A percentile compares a stretch with the other conserved stretches of the same genome.
These are phyloP conservation scores for Siphamia tubifer DNA, from an alignment of 2,113 vertebrate genomes.

Conservation along the genomic window DNA sequence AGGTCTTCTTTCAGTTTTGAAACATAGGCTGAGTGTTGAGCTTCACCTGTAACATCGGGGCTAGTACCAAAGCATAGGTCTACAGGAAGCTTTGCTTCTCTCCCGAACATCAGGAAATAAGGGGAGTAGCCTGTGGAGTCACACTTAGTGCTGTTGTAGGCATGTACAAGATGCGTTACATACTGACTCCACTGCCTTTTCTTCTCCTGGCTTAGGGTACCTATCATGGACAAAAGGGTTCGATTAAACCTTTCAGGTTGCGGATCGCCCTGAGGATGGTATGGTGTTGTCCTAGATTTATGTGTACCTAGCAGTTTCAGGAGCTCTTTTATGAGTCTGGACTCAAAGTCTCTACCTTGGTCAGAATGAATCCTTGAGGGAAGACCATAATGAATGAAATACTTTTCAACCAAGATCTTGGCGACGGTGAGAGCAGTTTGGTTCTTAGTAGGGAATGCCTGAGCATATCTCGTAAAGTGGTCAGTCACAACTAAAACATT, in stretches of 20 bases:
- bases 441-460: too few species aligned
- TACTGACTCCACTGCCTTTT: not conserved
- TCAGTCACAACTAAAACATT: not conserved
- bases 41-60: not conserved
- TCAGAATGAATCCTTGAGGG: not conserved
- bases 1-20: not conserved
- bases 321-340: not conserved
- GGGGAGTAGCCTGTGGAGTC: conserved; percentile 13
- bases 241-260: not conserved
- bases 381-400: conserved; percentile 6
- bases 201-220: not conserved
- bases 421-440: not conserved
- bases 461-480: not conserved
- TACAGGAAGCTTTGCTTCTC: conserved; percentile 1
- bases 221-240: not conserved
- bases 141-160: too few species aligned
- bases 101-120: not conserved
- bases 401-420: not conserved
- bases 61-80: not conserved
- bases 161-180: too few species aligned
- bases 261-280: not conserved
- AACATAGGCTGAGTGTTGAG: not conserved
- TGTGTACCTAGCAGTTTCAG: not conserved
- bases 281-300: not conserved
- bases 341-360: not conserved